phyloP scores from a whole-genome alignment of 1,140 invertebrate genomes.

The Drosophila melanica region DNA sequence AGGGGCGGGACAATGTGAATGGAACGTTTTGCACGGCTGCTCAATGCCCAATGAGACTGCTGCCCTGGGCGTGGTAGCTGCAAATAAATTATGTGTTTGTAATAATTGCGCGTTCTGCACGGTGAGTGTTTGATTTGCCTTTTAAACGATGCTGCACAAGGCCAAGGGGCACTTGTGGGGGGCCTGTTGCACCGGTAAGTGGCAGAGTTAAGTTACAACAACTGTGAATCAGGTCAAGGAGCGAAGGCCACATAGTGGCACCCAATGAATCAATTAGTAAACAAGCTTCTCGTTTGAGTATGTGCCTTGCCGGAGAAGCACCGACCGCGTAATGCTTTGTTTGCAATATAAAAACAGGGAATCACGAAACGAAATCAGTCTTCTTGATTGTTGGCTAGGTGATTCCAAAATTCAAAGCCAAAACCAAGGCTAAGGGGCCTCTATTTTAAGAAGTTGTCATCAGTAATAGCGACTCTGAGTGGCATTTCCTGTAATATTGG shows the following conservation, averaged over 20 bases:
- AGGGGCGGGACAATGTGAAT: not conserved
- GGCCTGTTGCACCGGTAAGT: not conserved
- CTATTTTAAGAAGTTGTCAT: no score
- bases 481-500: no score
- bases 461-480: no score
- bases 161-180: not conserved
- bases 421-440: no score
- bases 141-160: conserved; percentile 40
- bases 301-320: no score
- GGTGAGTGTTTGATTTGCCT: conserved; percentile 47
- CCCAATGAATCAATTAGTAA: conserved; percentile 25
- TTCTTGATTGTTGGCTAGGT: no score
- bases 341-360: no score
- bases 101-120: conserved; percentile 38
- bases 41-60: conserved; percentile 29
- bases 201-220: not conserved
- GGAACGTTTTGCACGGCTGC: conserved; percentile 34
- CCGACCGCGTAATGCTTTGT: no score
- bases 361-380: no score
- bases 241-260: not conserved
- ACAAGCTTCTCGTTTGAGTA: no score
- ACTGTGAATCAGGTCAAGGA: conserved; percentile 15
- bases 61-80: conserved; percentile 9
- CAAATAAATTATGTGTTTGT: conserved; percentile 70
- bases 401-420: no score